These are phyloP conservation scores for Macropus fuliginosus DNA, from an alignment of 2,797 vertebrate genomes.

Conservation along the genomic window DNA sequence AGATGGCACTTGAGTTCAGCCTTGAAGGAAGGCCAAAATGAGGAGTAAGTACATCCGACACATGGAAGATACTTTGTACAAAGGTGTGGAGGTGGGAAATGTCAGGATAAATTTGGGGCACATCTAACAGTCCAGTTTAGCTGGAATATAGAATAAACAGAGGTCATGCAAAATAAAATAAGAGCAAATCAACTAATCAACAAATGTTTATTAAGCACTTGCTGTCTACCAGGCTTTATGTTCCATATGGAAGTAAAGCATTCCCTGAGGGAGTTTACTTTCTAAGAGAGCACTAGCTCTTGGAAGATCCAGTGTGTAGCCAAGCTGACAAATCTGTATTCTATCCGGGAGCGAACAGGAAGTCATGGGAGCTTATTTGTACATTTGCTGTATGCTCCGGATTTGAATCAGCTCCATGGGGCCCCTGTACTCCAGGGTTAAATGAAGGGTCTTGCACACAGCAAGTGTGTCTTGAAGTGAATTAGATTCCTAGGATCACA, in stretches of 20 bases:
- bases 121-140: neutral
- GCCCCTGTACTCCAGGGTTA: neutral
- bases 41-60: neutral
- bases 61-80: neutral
- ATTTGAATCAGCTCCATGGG: neutral
- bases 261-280: neutral
- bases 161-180: neutral
- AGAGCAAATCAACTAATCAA: neutral
- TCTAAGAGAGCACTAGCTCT: neutral
- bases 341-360: neutral
- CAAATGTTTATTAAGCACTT: neutral
- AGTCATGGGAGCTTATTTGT: neutral
- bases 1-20: neutral
- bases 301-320: too few relatives aligned
- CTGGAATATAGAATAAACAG: neutral
- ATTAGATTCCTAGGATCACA: neutral
- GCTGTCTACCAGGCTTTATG: neutral
- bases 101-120: neutral
- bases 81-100: neutral
- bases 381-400: neutral
- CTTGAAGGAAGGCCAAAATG: neutral
- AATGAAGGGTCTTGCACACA: neutral
- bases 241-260: neutral
- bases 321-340: too few relatives aligned
- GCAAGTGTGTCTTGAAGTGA: neutral